Conservation (phyloP, 2,888 invertebrate species). For the Myopa tessellatipennis region DNA sequence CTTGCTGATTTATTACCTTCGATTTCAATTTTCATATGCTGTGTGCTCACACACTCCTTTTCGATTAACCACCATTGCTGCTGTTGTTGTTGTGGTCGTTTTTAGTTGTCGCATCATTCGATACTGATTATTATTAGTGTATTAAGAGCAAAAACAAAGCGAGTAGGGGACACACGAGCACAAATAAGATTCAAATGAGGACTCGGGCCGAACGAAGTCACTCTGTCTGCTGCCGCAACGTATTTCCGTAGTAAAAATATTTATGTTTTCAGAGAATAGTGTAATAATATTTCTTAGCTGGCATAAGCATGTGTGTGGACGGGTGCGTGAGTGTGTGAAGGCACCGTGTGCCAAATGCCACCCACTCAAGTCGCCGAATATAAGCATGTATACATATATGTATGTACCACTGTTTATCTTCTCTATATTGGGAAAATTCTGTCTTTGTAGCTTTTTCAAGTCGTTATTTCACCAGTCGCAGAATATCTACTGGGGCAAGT, state of each 20-base stretch:
- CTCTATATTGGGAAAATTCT: background rate
- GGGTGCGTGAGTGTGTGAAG: background rate
- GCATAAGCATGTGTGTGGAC: background rate
- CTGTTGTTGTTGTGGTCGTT: background rate
- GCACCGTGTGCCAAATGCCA: background rate
- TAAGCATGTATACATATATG: too few relatives aligned
- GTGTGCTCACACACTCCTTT: background rate
- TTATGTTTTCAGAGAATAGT: background rate
- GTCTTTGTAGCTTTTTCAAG: too few relatives aligned
- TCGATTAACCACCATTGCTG: background rate
- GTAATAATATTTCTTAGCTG: background rate
- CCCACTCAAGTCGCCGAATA: background rate
- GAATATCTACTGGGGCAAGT: too few relatives aligned
- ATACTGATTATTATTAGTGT: background rate
- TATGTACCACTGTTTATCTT: background rate
- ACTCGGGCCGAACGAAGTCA: background rate
- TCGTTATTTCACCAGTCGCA: too few relatives aligned
- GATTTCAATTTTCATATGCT: background rate
- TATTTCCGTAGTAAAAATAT: background rate
- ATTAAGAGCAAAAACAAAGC: background rate
- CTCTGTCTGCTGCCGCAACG: slow-evolving; percentile 2
- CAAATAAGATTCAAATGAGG: background rate
- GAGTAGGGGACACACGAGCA: background rate
- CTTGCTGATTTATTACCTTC: background rate
- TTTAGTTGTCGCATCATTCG: background rate